Evolutionary conservation across 2,113 vertebrate species (phyloP).

Genomic region (Glaucidium brasilianum): DNA sequence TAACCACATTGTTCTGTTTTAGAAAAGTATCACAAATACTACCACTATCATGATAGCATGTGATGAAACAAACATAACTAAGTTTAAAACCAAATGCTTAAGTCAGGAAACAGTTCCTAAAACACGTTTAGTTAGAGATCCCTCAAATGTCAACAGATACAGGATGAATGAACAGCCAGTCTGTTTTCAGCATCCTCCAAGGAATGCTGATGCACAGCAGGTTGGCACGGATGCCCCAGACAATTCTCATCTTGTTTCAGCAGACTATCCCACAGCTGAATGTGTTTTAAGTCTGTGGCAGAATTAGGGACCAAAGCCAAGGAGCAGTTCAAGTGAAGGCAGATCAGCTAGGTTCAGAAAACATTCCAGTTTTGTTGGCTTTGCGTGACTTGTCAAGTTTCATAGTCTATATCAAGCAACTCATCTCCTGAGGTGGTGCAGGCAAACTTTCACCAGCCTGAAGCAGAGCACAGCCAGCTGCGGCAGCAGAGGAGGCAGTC

Average conservation of each 20-base stretch:
- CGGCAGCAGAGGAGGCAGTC: neutral
- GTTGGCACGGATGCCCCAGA: conserved; percentile 11
- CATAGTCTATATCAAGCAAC: neutral
- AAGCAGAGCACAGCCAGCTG: neutral
- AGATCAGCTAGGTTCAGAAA: neutral
- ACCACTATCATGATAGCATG: neutral
- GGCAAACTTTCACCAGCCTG: neutral
- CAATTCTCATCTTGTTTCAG: neutral
- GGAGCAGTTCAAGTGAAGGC: neutral
- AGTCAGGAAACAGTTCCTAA: neutral
- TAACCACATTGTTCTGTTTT: neutral
- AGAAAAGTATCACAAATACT: neutral
- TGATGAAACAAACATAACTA: neutral
- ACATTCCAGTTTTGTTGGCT: neutral
- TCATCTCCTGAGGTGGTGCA: neutral
- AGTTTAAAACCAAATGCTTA: neutral
- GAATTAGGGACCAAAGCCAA: neutral
- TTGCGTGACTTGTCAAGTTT: neutral
- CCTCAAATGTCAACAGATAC: neutral
- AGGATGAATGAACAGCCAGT: neutral
- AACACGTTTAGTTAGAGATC: neutral
- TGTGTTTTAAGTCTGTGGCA: neutral
- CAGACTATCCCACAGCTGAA: neutral
- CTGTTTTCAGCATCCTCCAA: neutral
- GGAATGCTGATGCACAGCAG: neutral